Evolutionary conservation across 2,113 vertebrate species (phyloP).

Genomic region (Embiotoca jacksoni): DNA sequence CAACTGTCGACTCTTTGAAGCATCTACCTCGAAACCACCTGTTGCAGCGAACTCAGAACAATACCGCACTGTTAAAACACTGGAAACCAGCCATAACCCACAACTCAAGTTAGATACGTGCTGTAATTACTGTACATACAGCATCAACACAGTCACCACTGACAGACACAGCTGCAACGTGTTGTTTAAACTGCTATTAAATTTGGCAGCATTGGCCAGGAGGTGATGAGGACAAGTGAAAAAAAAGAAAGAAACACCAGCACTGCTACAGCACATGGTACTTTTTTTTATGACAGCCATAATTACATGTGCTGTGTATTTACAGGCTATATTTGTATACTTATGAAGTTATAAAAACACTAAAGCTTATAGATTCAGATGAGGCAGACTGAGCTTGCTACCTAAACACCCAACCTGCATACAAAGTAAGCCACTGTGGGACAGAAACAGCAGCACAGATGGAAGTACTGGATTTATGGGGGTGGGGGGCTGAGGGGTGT

Average conservation of each 20-base stretch:
- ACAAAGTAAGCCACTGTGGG: conserved; percentile 29
- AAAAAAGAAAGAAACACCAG: not conserved
- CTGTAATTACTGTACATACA: conserved; percentile 28
- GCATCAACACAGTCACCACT: conserved; percentile 7
- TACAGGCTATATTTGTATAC: not conserved
- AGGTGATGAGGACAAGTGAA: not conserved
- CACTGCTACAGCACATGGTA: not conserved
- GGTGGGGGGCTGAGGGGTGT: not conserved
- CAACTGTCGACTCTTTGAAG: too few species aligned
- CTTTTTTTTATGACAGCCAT: not conserved
- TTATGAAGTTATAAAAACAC: not conserved
- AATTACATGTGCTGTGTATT: not conserved
- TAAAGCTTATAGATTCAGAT: conserved; percentile 3
- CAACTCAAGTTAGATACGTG: not conserved
- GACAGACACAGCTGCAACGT: conserved; percentile 22
- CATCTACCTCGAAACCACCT: not conserved
- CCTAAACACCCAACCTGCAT: conserved; percentile 44
- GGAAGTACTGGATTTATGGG: conserved; percentile 49
- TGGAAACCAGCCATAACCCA: not conserved
- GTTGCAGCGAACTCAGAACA: conserved; percentile 18
- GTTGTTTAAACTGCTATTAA: conserved; percentile 18
- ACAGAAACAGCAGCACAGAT: conserved; percentile 35
- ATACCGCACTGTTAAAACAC: not conserved
- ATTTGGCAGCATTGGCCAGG: conserved; percentile 4
- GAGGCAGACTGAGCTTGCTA: conserved; percentile 16